Conservation (phyloP, 2,888 invertebrate species). For the Diabrotica balteata region DNA sequence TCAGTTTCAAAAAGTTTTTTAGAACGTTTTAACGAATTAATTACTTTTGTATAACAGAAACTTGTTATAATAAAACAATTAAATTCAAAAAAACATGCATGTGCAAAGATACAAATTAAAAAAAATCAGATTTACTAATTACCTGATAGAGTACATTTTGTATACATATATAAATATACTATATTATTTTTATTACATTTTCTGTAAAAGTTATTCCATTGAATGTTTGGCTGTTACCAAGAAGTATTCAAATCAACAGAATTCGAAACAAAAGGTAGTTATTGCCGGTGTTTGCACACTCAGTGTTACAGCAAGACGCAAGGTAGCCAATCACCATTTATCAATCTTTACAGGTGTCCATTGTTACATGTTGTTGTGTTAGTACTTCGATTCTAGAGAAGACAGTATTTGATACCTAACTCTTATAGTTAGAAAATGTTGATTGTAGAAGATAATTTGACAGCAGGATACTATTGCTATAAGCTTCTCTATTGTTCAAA, state of each 20-base stretch:
- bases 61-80: too few relatives aligned
- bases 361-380: constrained; percentile 34
- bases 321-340: constrained; percentile 50
- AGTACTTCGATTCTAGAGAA: constrained; percentile 13
- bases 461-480: constrained; percentile 9
- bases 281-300: constrained; percentile 21
- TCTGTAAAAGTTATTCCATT: too few relatives aligned
- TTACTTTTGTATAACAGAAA: too few relatives aligned
- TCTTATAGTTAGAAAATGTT: constrained; percentile 13
- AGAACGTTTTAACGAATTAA: too few relatives aligned
- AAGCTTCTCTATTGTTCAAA: constrained; percentile 2
- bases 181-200: too few relatives aligned
- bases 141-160: too few relatives aligned
- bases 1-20: too few relatives aligned
- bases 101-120: too few relatives aligned
- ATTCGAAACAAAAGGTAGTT: constrained; percentile 28
- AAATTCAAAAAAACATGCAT: too few relatives aligned
- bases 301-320: constrained; percentile 35
- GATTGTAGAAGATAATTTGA: constrained; percentile 18
- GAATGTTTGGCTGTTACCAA: neutral
- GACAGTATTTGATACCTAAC: constrained; percentile 26
- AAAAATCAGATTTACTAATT: too few relatives aligned
- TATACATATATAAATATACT: too few relatives aligned
- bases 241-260: constrained; percentile 10
- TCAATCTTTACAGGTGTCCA: constrained; percentile 41